Evolutionary conservation across 2,797 vertebrate species (phyloP).

Genomic region (Eidolon dupreanum): DNA sequence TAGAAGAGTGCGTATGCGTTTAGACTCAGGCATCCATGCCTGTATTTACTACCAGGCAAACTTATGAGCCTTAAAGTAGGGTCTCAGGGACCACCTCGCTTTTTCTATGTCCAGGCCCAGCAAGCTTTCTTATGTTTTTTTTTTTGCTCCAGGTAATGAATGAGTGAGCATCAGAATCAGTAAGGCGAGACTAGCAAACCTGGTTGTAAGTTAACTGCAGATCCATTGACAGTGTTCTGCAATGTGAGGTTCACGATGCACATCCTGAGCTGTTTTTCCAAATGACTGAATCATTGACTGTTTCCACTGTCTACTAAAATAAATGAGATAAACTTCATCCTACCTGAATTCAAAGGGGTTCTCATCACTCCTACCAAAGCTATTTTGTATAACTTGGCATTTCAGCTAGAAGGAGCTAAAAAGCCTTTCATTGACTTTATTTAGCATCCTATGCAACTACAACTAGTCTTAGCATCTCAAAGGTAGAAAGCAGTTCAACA

Average conservation of each 20-base stretch:
- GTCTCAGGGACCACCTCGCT: not conserved
- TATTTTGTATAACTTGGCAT: not conserved
- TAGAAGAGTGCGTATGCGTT: not conserved
- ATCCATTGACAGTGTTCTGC: not conserved
- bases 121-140: not conserved
- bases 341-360: not conserved
- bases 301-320: not conserved
- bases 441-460: not conserved
- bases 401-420: not conserved
- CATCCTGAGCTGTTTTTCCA: not conserved
- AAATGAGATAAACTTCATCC: not conserved
- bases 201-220: not conserved
- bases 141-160: not conserved
- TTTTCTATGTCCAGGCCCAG: not conserved
- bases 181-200: not conserved
- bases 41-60: not conserved
- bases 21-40: not conserved
- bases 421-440: not conserved
- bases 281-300: not conserved
- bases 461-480: not conserved
- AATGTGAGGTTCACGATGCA: not conserved
- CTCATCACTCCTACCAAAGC: not conserved
- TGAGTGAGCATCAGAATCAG: not conserved
- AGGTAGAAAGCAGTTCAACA: not conserved
- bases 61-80: not conserved